Percentiles rank a stretch among this genome's conserved stretches.
phyloP scores from a whole-genome alignment of 2,797 vertebrate genomes.

The Pitangus sulphuratus region DNA sequence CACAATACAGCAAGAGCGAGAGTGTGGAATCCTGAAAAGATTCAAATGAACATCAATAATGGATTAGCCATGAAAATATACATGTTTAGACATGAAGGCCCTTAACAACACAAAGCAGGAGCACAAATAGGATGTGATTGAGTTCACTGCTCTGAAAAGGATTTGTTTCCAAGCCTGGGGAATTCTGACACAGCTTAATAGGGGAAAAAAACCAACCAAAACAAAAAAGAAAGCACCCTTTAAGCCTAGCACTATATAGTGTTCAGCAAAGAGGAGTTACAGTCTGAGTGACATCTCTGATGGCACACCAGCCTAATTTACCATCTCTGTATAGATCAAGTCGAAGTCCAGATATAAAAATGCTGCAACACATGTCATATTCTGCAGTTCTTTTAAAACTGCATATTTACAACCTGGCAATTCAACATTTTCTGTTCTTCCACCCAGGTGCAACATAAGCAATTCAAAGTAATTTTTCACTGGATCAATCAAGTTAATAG shows the following conservation, averaged over 20 bases:
- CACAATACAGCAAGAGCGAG: background rate
- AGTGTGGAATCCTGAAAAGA: background rate
- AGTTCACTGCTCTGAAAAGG: background rate
- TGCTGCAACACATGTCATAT: slow-evolving; percentile 15
- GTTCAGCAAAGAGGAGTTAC: background rate
- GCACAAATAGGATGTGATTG: background rate
- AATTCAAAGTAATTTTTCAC: slow-evolving; percentile 22
- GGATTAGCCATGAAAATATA: background rate
- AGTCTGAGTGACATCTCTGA: slow-evolving; percentile 5
- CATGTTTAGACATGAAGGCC: background rate
- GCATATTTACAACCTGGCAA: slow-evolving; percentile 55
- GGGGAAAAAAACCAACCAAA: background rate
- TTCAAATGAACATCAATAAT: background rate
- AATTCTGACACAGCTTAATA: background rate
- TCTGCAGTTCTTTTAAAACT: slow-evolving; percentile 38
- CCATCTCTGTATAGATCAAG: slow-evolving; percentile 7
- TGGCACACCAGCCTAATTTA: slow-evolving; percentile 44
- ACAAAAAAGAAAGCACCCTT: background rate
- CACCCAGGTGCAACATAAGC: background rate
- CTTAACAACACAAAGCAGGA: background rate
- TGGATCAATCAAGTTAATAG: slow-evolving; percentile 6
- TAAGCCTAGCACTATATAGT: background rate
- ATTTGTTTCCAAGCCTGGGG: background rate
- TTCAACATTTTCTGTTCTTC: slow-evolving; percentile 37
- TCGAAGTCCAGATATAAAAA: slow-evolving; percentile 50